A percentile compares a stretch with the other conserved stretches of the same genome.
Conservation (phyloP, 2,888 invertebrate genomes). For the Drosophila peninsularis region DNA sequence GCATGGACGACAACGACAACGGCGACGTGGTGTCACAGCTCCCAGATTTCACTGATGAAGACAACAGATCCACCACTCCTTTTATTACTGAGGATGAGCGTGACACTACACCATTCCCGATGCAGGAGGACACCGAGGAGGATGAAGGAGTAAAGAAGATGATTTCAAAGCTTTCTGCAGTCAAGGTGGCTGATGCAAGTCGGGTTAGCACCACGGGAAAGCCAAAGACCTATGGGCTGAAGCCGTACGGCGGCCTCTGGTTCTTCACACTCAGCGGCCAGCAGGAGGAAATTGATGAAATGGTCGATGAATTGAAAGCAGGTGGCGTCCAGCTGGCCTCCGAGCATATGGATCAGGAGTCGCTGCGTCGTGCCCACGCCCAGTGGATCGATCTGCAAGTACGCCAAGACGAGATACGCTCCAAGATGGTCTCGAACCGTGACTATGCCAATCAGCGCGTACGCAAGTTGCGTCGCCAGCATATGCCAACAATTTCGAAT, state of each 20-base stretch:
- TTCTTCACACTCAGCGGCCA: slow-evolving; percentile 1
- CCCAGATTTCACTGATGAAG: neutral
- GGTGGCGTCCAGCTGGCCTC: slow-evolving; percentile 1
- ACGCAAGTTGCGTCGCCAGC: too few relatives aligned
- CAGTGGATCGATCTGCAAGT: slow-evolving; percentile 22
- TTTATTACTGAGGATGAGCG: neutral
- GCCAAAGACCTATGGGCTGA: too few relatives aligned
- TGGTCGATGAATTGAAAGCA: neutral
- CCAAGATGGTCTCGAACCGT: neutral
- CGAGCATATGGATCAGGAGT: neutral
- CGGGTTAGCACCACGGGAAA: too few relatives aligned
- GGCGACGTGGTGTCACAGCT: too few relatives aligned
- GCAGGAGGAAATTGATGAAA: neutral
- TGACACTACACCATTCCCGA: neutral
- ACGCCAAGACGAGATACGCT: slow-evolving; percentile 11
- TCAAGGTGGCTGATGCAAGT: too few relatives aligned
- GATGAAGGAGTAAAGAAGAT: too few relatives aligned
- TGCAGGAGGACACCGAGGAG: too few relatives aligned
- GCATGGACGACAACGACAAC: too few relatives aligned
- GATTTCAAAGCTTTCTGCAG: too few relatives aligned
- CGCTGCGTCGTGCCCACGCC: neutral
- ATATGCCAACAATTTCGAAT: too few relatives aligned
- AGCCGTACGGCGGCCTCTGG: neutral
- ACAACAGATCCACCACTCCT: neutral
- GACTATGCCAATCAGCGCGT: too few relatives aligned